Conservation (phyloP, 2,113 vertebrate species). For the Bufo gargarizans region DNA sequence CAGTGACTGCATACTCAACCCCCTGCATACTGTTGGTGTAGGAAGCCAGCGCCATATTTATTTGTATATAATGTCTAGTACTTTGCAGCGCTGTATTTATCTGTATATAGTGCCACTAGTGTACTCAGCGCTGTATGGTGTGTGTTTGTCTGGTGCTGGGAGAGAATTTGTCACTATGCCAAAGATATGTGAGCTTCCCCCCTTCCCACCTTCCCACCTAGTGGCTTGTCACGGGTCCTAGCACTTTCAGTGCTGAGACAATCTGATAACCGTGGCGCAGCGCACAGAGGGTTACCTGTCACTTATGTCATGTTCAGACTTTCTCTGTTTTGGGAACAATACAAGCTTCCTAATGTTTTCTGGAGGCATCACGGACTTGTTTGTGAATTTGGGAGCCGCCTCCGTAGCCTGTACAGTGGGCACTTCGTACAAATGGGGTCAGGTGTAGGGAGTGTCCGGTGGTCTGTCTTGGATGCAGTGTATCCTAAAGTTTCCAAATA, state of each 20-base stretch:
- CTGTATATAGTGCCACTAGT: constrained; percentile 57
- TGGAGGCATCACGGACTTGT: not conserved
- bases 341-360: not conserved
- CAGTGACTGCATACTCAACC: not conserved
- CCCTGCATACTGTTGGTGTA: constrained; percentile 2
- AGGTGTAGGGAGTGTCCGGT: not conserved
- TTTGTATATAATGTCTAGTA: constrained; percentile 57
- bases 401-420: not conserved
- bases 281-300: not conserved
- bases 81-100: constrained; percentile 48
- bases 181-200: not conserved
- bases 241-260: not conserved
- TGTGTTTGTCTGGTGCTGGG: constrained; percentile 37
- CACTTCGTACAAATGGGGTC: not conserved
- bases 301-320: too few relatives aligned
- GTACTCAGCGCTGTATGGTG: constrained; percentile 37
- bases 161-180: constrained; percentile 34
- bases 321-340: not conserved
- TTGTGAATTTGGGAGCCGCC: not conserved
- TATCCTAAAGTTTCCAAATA: not conserved
- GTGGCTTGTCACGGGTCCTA: not conserved
- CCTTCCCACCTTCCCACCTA: too few relatives aligned
- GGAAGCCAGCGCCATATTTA: constrained; percentile 52
- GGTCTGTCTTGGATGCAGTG: not conserved
- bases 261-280: not conserved